Evolutionary conservation across 2,113 vertebrate species (phyloP), one percentile per base, ranked within the genome.

Genomic region (Glareola pratincola): DNA sequence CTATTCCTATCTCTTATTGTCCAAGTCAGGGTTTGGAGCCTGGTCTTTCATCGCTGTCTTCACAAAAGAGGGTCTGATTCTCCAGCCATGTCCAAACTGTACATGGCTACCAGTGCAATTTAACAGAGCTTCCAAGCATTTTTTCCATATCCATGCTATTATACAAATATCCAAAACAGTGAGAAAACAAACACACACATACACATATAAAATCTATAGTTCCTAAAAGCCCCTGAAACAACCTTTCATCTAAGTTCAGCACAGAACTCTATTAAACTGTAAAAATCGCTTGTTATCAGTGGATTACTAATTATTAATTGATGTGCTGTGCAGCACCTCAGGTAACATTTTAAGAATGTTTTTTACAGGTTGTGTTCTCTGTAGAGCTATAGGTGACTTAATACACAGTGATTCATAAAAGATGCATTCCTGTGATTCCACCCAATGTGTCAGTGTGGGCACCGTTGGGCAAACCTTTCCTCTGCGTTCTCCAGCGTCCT

Each of bases 401-500:
- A 82, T 15, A 34, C 18, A 22, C 39, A 66, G 51, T 45, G 34
- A 87, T 72, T 95, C 73, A 75, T 19, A 50, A 48, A 14, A 53
- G 20, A 76, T 8, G 4, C 34, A 39, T 39, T 48, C 62, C 57
- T 0, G 1, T 63, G 57, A 34, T 41, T 69, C 41, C 68, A 48
- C 63, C 48, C 0, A 0, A 23, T 0, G 1, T 64, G 66, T 43
- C 73, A 68, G 45, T 4, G 41, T 48, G 56, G 27, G 29, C 10
- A 8, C 51, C 0, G 0, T 15, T 26, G 3, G 2, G n/a, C n/a
- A 73, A 47, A 62, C 26, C 19, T 64, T 78, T 85, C 48, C 37
- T 74, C 66, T 0, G 0, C 0, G 0, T 29, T 75, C 73, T 68
- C 26, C 73, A 39, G 71, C 0, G 0, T 29, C 20, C 20, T 48